Evolutionary conservation across 2,113 vertebrate species (phyloP).

Genomic region (Sclerurus mexicanus): DNA sequence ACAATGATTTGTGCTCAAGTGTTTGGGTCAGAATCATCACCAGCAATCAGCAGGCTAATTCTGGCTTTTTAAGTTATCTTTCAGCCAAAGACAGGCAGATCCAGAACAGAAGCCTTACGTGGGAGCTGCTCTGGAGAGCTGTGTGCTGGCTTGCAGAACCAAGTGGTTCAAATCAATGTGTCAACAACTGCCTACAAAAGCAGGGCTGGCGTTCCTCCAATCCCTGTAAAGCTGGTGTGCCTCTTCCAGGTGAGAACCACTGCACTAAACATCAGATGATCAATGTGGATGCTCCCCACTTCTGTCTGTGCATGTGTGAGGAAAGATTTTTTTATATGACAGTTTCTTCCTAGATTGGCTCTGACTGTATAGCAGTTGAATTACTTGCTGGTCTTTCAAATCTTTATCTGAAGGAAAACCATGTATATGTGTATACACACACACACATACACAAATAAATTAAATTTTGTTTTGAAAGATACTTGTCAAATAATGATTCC

Average conservation of each 20-base stretch:
- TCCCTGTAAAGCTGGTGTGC: background rate
- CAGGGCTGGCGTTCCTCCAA: background rate
- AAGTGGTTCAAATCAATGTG: background rate
- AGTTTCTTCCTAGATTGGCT: background rate
- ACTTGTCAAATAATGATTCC: background rate
- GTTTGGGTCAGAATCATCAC: background rate
- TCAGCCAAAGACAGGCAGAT: background rate
- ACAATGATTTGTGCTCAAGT: background rate
- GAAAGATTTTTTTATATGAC: background rate
- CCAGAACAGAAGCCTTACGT: background rate
- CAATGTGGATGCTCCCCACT: background rate
- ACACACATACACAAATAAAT: background rate
- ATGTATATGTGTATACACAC: background rate
- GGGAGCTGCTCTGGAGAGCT: background rate
- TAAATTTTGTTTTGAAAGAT: background rate
- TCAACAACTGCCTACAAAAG: background rate
- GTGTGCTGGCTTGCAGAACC: fast-evolving
- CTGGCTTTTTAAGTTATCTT: background rate
- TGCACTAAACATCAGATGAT: background rate
- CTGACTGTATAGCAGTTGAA: background rate
- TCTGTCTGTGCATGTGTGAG: background rate
- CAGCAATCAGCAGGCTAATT: background rate
- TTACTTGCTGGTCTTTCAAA: background rate
- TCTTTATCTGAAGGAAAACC: background rate
- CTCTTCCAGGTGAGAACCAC: background rate